A percentile compares a stretch with the other conserved stretches of the same genome.
These are phyloP conservation scores for Hippoglossus stenolepis DNA, from an alignment of 2,113 vertebrate genomes.

Conservation along the genomic window DNA sequence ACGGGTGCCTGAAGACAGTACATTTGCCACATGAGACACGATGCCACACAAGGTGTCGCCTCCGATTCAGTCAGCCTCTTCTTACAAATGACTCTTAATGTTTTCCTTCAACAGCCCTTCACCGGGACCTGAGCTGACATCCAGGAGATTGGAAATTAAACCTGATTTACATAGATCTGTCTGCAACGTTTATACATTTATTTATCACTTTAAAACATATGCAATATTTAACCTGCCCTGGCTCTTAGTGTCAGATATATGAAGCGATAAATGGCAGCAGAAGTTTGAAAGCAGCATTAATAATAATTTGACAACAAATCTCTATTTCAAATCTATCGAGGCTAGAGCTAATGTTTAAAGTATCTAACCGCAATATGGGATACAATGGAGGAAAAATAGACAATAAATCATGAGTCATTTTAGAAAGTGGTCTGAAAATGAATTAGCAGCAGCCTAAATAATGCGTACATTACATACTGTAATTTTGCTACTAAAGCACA, in stretches of 20 bases:
- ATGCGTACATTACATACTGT: no score
- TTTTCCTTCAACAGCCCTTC: conserved; percentile 23
- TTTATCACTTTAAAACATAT: background rate
- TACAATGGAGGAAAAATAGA: background rate
- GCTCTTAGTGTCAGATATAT: conserved; percentile 7
- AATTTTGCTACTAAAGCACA: no score
- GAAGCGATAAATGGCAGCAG: background rate
- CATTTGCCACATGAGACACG: conserved; percentile 47
- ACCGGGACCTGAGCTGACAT: conserved; percentile 19
- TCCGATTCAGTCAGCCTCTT: conserved; percentile 30
- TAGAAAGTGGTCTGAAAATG: background rate
- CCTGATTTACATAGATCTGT: background rate
- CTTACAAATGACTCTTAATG: conserved; percentile 25
- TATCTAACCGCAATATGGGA: background rate
- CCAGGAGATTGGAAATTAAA: conserved; percentile 15
- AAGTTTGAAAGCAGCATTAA: background rate
- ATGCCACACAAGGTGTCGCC: conserved; percentile 43
- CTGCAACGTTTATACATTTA: background rate
- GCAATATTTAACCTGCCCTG: background rate
- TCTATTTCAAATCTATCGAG: background rate
- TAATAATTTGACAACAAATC: background rate
- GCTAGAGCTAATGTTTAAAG: background rate
- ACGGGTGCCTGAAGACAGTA: conserved; percentile 25
- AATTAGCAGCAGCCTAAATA: no score
- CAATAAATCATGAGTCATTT: background rate